Evolutionary conservation across 2,797 vertebrate genomes (phyloP).

Genomic region (Microctenopoma lineatum): DNA sequence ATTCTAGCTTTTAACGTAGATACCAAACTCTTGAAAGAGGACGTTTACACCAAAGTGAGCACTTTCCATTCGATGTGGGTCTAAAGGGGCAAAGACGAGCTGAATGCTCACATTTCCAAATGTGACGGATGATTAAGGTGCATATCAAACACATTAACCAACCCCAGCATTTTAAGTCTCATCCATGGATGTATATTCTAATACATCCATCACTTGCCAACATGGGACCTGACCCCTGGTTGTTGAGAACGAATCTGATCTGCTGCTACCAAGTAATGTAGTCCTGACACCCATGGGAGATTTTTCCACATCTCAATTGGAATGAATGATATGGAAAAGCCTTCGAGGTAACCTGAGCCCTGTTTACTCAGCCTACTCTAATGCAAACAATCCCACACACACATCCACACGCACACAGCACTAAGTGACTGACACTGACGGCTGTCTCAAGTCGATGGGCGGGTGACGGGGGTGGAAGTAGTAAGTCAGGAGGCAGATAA

Average conservation of each 20-base stretch:
- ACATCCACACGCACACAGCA: slow-evolving; percentile 32
- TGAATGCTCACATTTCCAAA: slow-evolving; percentile 26
- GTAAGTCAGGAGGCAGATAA: slow-evolving; percentile 51
- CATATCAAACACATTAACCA: slow-evolving; percentile 36
- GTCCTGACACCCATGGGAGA: slow-evolving; percentile 34
- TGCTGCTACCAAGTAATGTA: slow-evolving; percentile 50
- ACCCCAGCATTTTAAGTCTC: slow-evolving; percentile 16
- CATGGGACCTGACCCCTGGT: slow-evolving; percentile 34
- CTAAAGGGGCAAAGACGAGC: neutral
- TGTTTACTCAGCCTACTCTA: slow-evolving; percentile 69
- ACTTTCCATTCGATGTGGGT: slow-evolving; percentile 6
- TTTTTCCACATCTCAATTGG: slow-evolving; percentile 66
- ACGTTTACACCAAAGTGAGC: neutral
- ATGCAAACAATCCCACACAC: slow-evolving; percentile 60
- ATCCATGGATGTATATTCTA: slow-evolving; percentile 7
- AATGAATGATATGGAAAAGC: slow-evolving; percentile 58
- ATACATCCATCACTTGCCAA: slow-evolving; percentile 29
- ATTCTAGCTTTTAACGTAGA: neutral
- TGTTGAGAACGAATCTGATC: slow-evolving; percentile 46
- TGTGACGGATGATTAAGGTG: slow-evolving; percentile 26
- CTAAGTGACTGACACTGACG: slow-evolving; percentile 67
- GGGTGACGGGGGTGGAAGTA: slow-evolving; percentile 16
- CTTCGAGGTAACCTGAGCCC: slow-evolving; percentile 62
- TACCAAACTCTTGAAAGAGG: neutral
- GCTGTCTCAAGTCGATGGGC: slow-evolving; percentile 61